A percentile compares a stretch with the other conserved stretches of the same genome.
Evolutionary conservation across 2,888 invertebrate genomes (phyloP).

Genomic region (Agrenia bidenticulata): DNA sequence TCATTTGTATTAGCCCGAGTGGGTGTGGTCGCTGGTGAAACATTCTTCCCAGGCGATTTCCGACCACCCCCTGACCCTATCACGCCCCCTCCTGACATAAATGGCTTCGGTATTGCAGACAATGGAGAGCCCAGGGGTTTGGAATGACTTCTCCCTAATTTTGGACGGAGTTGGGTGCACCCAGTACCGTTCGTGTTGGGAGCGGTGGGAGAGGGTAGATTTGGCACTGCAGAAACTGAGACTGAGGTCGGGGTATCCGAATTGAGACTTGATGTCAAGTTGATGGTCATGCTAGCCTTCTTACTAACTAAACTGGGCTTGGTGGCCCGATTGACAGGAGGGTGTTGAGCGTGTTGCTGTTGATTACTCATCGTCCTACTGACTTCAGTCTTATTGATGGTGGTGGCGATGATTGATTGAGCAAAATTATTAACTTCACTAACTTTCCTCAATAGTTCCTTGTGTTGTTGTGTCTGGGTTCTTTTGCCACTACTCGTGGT

Average conservation of each 20-base stretch:
- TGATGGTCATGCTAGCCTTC: slow-evolving; percentile 49
- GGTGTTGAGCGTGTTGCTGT: slow-evolving; percentile 16
- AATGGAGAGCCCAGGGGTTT: slow-evolving; percentile 21
- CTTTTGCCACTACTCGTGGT: slow-evolving; percentile 15
- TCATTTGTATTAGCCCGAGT: slow-evolving; percentile 1
- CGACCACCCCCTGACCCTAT: not conserved
- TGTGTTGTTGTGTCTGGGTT: slow-evolving; percentile 7
- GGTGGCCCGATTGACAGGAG: slow-evolving; percentile 21
- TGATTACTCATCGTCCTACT: slow-evolving; percentile 3
- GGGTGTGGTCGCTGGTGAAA: slow-evolving; percentile 24
- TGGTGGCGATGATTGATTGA: too few species aligned
- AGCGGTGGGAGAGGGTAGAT: not conserved
- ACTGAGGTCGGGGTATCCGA: too few species aligned
- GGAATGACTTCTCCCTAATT: slow-evolving; percentile 15
- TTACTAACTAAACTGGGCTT: slow-evolving; percentile 31
- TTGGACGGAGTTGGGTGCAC: not conserved
- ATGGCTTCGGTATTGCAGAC: slow-evolving; percentile 29
- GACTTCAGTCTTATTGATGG: not conserved
- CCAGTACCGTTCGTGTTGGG: too few species aligned
- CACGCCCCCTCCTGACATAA: not conserved
- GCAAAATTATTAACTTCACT: not conserved
- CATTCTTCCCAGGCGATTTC: slow-evolving; percentile 10
- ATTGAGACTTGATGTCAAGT: slow-evolving; percentile 25
- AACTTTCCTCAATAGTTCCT: not conserved
- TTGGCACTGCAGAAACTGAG: too few species aligned